Conservation (phyloP, 1,140 invertebrate genomes). For the Capitella teleta region DNA sequence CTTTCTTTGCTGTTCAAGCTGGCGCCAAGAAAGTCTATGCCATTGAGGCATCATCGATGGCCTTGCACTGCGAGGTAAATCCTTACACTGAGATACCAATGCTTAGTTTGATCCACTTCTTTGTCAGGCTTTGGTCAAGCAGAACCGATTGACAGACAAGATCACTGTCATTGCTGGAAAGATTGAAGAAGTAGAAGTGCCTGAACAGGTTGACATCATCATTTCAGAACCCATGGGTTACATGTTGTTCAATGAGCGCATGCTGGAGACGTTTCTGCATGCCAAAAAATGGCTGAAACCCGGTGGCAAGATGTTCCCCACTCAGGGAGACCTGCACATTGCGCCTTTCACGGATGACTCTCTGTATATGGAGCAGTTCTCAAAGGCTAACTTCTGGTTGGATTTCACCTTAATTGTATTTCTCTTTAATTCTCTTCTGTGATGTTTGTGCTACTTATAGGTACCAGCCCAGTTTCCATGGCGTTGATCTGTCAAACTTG, state of each 20-base stretch:
- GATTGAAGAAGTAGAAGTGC: conserved; percentile 94
- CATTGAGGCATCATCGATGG: conserved; percentile 97
- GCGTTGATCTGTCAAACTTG: conserved; percentile 84
- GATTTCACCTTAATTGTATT: conserved; percentile 9
- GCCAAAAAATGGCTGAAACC: conserved; percentile 95
- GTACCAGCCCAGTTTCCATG: conserved; percentile 95
- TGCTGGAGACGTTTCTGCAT: conserved; percentile 97
- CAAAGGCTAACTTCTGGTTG: conserved; percentile 97
- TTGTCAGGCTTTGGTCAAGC: conserved; percentile 67
- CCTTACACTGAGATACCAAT: neutral
- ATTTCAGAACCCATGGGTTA: conserved; percentile 99
- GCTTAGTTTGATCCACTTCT: conserved; percentile 6
- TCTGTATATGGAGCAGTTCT: conserved; percentile 95
- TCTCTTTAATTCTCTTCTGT: neutral
- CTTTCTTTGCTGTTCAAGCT: conserved; percentile 96
- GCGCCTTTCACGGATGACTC: conserved; percentile 98
- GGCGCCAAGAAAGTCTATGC: conserved; percentile 95
- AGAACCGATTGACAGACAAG: conserved; percentile 57
- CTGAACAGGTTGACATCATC: conserved; percentile 90
- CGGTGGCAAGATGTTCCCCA: conserved; percentile 88
- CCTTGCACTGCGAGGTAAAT: conserved; percentile 77
- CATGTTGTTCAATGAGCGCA: conserved; percentile 98
- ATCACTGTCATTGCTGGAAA: conserved; percentile 92
- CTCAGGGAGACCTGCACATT: conserved; percentile 88
- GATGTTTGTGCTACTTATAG: conserved; percentile 35